Conservation (phyloP, 1,140 invertebrate species). For the Frieseomelitta varia region DNA sequence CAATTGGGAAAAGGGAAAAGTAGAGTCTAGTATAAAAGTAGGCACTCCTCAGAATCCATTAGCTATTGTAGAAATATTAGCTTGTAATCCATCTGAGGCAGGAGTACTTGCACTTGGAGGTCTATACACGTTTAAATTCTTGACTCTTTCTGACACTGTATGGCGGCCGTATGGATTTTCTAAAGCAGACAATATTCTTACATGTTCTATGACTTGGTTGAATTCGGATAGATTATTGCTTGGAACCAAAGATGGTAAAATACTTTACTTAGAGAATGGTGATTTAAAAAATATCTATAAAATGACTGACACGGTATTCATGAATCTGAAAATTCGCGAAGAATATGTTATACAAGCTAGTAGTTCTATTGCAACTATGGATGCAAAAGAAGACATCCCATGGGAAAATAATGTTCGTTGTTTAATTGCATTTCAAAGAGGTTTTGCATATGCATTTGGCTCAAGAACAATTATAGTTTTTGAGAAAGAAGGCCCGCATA, state of each 20-base stretch:
- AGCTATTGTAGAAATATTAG: slow-evolving; percentile 81
- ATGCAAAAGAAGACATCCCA: slow-evolving; percentile 56
- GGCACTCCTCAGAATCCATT: slow-evolving; percentile 85
- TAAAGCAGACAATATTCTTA: slow-evolving; percentile 89
- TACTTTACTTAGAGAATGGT: slow-evolving; percentile 90
- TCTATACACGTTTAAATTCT: slow-evolving; percentile 87
- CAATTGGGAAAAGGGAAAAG: slow-evolving; percentile 92
- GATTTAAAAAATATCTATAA: slow-evolving; percentile 87
- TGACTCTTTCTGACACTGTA: slow-evolving; percentile 90
- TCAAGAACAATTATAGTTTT: slow-evolving; percentile 85
- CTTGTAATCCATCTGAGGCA: slow-evolving; percentile 90
- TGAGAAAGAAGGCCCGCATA: slow-evolving; percentile 85
- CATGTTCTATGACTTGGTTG: slow-evolving; percentile 88
- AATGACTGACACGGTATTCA: slow-evolving; percentile 82
- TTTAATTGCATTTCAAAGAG: slow-evolving; percentile 83
- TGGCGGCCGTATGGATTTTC: slow-evolving; percentile 92
- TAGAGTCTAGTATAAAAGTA: slow-evolving; percentile 89
- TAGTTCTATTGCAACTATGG: slow-evolving; percentile 65
- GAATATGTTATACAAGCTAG: slow-evolving; percentile 67
- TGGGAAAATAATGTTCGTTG: slow-evolving; percentile 78
- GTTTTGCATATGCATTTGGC: slow-evolving; percentile 85
- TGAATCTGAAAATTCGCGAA: slow-evolving; percentile 82
- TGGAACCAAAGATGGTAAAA: slow-evolving; percentile 87
- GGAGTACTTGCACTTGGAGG: slow-evolving; percentile 90
- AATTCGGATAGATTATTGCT: slow-evolving; percentile 89